Evolutionary conservation across 2,888 invertebrate genomes (phyloP).

Genomic region (Peribatodes rhomboidaria): DNA sequence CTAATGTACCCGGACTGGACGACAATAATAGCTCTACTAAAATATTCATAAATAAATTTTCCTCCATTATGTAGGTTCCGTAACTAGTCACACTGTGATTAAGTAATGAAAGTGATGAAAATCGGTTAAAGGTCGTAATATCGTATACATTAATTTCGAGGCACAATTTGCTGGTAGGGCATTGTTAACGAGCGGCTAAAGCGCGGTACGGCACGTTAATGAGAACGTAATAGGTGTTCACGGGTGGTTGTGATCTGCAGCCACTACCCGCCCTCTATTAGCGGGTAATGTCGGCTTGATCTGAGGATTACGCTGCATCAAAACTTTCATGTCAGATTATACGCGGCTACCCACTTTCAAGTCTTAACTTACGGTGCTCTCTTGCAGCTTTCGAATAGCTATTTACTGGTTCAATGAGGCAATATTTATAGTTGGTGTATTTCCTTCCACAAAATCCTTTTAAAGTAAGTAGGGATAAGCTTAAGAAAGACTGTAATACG

Average conservation of each 20-base stretch:
- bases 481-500: background rate
- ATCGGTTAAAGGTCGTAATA: conserved; percentile 51
- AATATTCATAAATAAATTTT: conserved; percentile 39
- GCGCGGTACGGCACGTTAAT: conserved; percentile 70
- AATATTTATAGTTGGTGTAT: background rate
- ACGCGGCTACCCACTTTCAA: conserved; percentile 20
- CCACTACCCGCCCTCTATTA: conserved; percentile 51
- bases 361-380: conserved; percentile 1
- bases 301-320: conserved; percentile 38
- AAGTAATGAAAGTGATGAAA: conserved; percentile 48
- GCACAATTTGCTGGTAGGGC: conserved; percentile 68
- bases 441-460: background rate
- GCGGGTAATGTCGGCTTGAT: conserved; percentile 31
- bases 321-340: conserved; percentile 26
- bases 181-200: conserved; percentile 74
- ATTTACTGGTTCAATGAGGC: conserved; percentile 1
- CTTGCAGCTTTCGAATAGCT: conserved; percentile 7
- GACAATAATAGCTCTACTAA: conserved; percentile 23
- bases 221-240: conserved; percentile 77
- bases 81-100: conserved; percentile 32
- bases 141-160: conserved; percentile 68
- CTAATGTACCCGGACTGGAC: conserved; percentile 5
- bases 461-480: background rate
- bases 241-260: conserved; percentile 62
- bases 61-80: conserved; percentile 21